Evolutionary conservation across 2,113 vertebrate species (phyloP).

Genomic region (Azemiops feae): DNA sequence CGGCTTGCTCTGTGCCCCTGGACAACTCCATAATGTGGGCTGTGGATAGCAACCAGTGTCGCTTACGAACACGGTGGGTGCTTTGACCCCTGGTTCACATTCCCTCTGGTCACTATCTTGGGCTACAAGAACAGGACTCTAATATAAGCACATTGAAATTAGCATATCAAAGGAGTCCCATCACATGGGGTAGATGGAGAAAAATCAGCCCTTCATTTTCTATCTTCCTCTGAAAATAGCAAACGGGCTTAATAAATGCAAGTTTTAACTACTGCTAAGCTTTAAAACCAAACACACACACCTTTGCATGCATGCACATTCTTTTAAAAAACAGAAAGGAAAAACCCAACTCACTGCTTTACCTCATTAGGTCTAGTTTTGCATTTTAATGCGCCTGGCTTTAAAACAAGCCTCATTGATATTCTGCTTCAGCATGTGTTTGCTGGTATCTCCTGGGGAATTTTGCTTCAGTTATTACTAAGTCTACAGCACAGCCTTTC

Average conservation of each 20-base stretch:
- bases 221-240: neutral
- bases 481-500: conserved; percentile 63
- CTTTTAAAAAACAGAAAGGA: conserved; percentile 35
- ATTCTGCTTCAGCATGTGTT: conserved; percentile 71
- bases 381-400: conserved; percentile 77
- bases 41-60: neutral
- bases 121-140: neutral
- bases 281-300: neutral
- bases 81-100: neutral
- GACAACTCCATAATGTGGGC: neutral
- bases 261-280: conserved; percentile 19
- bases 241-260: neutral
- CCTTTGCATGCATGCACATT: no score
- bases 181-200: neutral
- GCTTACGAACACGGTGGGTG: neutral
- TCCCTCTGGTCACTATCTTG: neutral
- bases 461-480: conserved; percentile 72
- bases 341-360: conserved; percentile 70
- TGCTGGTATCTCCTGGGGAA: conserved; percentile 77
- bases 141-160: neutral
- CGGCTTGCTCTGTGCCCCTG: neutral
- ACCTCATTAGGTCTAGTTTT: conserved; percentile 80
- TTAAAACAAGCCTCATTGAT: conserved; percentile 77
- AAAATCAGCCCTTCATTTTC: neutral
- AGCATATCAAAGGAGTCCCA: neutral